phyloP scores from a whole-genome alignment of 2,888 invertebrate species.

The Pammene aurita region DNA sequence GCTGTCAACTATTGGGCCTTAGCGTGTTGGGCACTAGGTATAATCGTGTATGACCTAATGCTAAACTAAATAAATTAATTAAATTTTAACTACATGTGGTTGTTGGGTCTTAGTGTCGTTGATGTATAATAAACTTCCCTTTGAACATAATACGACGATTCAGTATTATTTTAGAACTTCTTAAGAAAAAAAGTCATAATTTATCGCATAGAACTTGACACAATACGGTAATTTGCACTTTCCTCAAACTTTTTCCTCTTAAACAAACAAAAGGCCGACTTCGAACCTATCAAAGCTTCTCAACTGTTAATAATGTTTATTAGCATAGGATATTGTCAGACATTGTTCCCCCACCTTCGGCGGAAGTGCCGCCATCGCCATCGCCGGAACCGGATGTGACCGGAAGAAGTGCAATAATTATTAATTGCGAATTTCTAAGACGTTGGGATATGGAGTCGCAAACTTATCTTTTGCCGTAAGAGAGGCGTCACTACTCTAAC shows the following conservation, averaged over 20 bases:
- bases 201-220: background rate
- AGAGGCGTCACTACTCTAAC: background rate
- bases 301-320: slow-evolving; percentile 61
- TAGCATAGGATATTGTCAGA: slow-evolving; percentile 58
- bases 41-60: too few species aligned
- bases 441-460: slow-evolving; percentile 45
- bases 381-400: slow-evolving; percentile 60
- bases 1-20: too few species aligned
- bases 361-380: slow-evolving; percentile 66
- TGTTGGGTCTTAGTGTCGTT: too few species aligned
- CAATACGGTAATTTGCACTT: slow-evolving; percentile 16
- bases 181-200: background rate
- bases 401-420: slow-evolving; percentile 81
- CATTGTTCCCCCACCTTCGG: slow-evolving; percentile 52
- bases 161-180: background rate
- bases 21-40: too few species aligned
- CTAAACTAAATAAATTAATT: too few species aligned
- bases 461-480: slow-evolving; percentile 21
- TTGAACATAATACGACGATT: too few species aligned
- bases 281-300: slow-evolving; percentile 47
- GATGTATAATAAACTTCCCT: too few species aligned
- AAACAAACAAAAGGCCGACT: slow-evolving; percentile 33
- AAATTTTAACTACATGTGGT: too few species aligned
- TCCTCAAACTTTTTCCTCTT: slow-evolving; percentile 22
- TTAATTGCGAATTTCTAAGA: slow-evolving; percentile 73